These are phyloP conservation scores for Mellilla xanthometata DNA, from an alignment of 2,888 invertebrate genomes.

Conservation along the genomic window DNA sequence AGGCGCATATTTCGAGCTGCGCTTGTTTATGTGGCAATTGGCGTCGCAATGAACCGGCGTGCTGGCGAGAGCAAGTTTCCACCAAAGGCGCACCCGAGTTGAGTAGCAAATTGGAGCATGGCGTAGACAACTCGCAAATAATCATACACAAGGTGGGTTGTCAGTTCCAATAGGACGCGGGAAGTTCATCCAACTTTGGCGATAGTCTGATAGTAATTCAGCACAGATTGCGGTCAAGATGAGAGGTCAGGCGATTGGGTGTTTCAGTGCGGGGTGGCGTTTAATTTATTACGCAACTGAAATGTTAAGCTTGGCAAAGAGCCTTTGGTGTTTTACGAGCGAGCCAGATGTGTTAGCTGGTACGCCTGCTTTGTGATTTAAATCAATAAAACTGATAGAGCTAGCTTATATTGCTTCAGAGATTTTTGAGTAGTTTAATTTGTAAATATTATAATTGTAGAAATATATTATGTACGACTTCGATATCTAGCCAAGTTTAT, in stretches of 20 bases:
- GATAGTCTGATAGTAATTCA: constrained; percentile 65
- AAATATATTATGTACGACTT: no score
- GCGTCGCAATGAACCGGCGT: constrained; percentile 64
- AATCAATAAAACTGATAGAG: not conserved
- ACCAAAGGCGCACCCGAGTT: constrained; percentile 62
- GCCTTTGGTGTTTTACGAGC: constrained; percentile 20
- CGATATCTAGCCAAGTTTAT: no score
- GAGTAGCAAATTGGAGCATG: constrained; percentile 69
- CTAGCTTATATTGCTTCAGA: no score
- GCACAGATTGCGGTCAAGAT: constrained; percentile 57
- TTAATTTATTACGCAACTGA: constrained; percentile 24
- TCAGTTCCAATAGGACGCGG: constrained; percentile 48
- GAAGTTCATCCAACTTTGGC: constrained; percentile 56
- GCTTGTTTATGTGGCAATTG: constrained; percentile 77
- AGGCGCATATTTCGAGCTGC: constrained; percentile 54
- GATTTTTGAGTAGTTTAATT: no score
- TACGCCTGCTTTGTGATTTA: constrained; percentile 3
- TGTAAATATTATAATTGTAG: no score
- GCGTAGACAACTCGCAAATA: constrained; percentile 65
- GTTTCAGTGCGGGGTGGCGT: constrained; percentile 23
- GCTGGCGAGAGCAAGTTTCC: constrained; percentile 57
- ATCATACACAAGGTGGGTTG: constrained; percentile 67
- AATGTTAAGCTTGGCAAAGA: constrained; percentile 21
- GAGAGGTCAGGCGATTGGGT: constrained; percentile 35
- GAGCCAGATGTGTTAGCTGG: constrained; percentile 13